A percentile compares a stretch with the other conserved stretches of the same genome.
These are phyloP conservation scores for Leucosticte australis DNA, from an alignment of 2,113 vertebrate species.

Conservation along the genomic window DNA sequence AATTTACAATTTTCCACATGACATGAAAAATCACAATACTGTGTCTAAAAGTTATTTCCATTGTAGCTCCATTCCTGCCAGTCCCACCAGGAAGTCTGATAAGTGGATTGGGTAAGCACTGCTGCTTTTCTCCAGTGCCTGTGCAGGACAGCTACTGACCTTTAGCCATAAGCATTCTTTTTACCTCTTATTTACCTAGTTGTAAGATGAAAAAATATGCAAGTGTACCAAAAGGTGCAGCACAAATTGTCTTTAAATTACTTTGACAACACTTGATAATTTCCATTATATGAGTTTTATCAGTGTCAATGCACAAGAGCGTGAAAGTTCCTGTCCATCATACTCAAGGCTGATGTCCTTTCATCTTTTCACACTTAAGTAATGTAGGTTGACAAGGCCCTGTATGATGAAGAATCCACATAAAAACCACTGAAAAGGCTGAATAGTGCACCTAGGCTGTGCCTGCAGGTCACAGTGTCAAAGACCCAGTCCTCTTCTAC, in stretches of 20 bases:
- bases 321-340: background rate
- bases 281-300: background rate
- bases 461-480: background rate
- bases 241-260: background rate
- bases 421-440: background rate
- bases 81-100: background rate
- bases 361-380: background rate
- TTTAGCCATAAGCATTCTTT: background rate
- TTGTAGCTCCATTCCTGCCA: background rate
- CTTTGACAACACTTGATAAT: background rate
- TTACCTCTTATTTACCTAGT: background rate
- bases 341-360: background rate
- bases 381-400: background rate
- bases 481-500: background rate
- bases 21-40: background rate
- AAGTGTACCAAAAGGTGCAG: background rate
- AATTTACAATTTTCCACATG: background rate
- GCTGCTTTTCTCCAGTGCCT: background rate
- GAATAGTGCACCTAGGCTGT: background rate
- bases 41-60: background rate
- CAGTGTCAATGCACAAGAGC: background rate
- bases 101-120: background rate
- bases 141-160: background rate
- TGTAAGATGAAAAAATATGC: background rate
- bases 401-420: background rate